Evolutionary conservation across 2,113 vertebrate species (phyloP).

Genomic region (Aleadryas rufinucha): DNA sequence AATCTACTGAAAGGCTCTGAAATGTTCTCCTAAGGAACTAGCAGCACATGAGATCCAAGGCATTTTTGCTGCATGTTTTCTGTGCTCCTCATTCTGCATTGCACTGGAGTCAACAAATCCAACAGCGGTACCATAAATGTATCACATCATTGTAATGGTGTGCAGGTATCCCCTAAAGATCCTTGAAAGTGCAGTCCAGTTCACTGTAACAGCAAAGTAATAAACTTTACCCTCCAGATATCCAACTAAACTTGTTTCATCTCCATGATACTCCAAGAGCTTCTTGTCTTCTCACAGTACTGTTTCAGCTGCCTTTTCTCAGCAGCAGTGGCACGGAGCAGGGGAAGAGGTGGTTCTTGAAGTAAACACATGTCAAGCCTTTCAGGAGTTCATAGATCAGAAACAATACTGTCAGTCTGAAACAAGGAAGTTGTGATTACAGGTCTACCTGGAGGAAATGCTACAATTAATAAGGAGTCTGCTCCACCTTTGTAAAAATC

Average conservation of each 20-base stretch:
- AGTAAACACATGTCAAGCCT: conserved; percentile 4
- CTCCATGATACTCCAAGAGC: background rate
- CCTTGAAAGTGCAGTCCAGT: background rate
- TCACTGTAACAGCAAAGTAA: background rate
- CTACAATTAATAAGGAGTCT: background rate
- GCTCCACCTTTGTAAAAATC: background rate
- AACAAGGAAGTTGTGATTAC: conserved; percentile 39
- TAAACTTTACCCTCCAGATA: background rate
- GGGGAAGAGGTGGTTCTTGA: background rate
- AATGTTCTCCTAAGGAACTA: background rate
- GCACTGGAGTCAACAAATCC: background rate
- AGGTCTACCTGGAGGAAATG: conserved; percentile 3
- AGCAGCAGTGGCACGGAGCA: background rate
- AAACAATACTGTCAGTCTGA: background rate
- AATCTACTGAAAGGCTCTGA: background rate
- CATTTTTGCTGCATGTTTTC: background rate
- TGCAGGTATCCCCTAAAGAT: background rate
- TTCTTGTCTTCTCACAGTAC: background rate
- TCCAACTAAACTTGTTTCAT: background rate
- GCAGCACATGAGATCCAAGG: background rate
- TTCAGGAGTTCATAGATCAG: background rate
- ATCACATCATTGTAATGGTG: background rate
- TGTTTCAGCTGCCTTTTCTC: conserved; percentile 6
- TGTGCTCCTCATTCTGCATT: background rate
- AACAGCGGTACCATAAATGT: background rate